These are phyloP conservation scores for Polyploca ridens DNA, from an alignment of 2,888 invertebrate species.

Conservation along the genomic window DNA sequence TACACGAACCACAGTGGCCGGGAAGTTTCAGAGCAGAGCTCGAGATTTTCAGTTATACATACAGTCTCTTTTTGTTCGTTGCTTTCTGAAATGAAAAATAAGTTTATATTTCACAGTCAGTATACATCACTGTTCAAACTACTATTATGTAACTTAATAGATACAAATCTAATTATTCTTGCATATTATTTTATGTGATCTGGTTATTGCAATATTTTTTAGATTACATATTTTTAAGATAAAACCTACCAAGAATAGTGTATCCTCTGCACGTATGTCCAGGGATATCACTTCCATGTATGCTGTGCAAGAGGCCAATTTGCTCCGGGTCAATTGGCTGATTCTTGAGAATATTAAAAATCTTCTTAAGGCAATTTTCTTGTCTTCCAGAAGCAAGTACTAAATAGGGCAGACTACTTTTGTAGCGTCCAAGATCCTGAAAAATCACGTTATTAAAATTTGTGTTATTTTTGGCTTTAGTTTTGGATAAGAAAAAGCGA, in stretches of 20 bases:
- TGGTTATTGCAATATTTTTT: too few relatives aligned
- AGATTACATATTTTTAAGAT: too few relatives aligned
- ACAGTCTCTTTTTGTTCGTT: slow-evolving; percentile 43
- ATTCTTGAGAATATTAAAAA: slow-evolving; percentile 54
- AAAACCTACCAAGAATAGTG: slow-evolving; percentile 66
- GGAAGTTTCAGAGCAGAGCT: slow-evolving; percentile 39
- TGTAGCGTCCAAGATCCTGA: slow-evolving; percentile 48
- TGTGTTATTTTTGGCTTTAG: not conserved
- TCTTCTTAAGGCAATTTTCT: slow-evolving; percentile 60
- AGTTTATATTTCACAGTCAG: not conserved
- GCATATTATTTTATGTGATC: too few relatives aligned
- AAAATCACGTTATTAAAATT: slow-evolving; percentile 16
- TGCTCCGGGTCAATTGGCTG: slow-evolving; percentile 73
- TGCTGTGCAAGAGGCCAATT: slow-evolving; percentile 72
- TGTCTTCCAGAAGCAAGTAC: slow-evolving; percentile 83
- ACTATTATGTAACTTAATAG: too few relatives aligned
- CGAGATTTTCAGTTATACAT: slow-evolving; percentile 34
- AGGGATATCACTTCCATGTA: slow-evolving; percentile 69
- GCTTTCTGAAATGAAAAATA: slow-evolving; percentile 35
- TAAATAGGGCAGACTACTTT: slow-evolving; percentile 68
- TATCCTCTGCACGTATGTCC: slow-evolving; percentile 87
- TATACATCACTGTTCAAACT: too few relatives aligned
- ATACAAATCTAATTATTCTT: too few relatives aligned
- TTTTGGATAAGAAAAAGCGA: too few relatives aligned
- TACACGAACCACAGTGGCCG: slow-evolving; percentile 86